Base-by-base conservation (phyloP, 2,888 invertebrate genomes). In the Balanococcus diminutus region DNA sequence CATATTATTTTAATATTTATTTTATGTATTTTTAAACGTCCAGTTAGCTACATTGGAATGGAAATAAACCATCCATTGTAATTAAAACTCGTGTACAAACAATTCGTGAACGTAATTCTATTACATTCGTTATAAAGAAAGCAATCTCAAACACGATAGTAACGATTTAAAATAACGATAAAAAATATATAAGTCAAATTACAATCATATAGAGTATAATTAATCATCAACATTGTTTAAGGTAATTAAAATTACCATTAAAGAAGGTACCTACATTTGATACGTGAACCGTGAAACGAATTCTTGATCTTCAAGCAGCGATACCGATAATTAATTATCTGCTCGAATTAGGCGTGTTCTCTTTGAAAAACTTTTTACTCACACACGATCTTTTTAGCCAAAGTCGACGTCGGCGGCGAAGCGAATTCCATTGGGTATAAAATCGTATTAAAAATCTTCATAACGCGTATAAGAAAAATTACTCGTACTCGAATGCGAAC, bases 241-340 rank as follows among this genome's bases (percentile, higher is more conserved):
- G 8, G 75, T 79, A 79, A 79, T 79, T 79, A 79, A 79, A 79
- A 79, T 79, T 79, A 79, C 9, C 3, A 51, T 3, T 3, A 19
- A 79, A 36, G 16, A 36, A 79, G 25, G 19, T n/a, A n/a, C n/a
- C n/a, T n/a, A n/a, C 75, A 36, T 79, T 36, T 28, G 75, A 36
- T 79, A 67, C 25, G 75, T 36, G 32, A 36, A 79, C 32, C 75
- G 36, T 79, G 75, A 79, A 79, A 79, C 22, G 75, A 36, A 79
- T 79, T 79, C 75, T 79, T 79, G 75, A 79, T 79, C 72, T 28
- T 72, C 32, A n/a, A n/a, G n/a, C 9, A 3, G 19, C 36, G 75
- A 79, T 79, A 79, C 36, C 36, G 75, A 79, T 79, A 79, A 79
- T 79, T 79, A 79, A 79, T 79, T 79, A 79, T 36, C n/a, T 36